Percentiles rank a stretch among this genome's conserved stretches.
These are phyloP conservation scores for Ctenosaura bakeri DNA, from an alignment of 2,797 vertebrate species.

Conservation along the genomic window DNA sequence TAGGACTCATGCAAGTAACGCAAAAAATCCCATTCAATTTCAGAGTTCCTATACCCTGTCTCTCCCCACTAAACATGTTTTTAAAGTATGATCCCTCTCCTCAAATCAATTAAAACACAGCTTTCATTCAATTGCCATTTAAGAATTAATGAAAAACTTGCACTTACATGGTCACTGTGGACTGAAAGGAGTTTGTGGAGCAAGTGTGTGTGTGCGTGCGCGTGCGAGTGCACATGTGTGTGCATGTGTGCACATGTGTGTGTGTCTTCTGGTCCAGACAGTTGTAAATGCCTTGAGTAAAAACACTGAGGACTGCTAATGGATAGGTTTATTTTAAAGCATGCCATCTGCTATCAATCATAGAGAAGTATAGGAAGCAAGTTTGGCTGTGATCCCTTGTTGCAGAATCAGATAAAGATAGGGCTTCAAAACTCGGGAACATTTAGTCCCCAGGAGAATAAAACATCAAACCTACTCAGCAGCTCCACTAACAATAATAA, in stretches of 20 bases:
- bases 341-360: constrained; percentile 97
- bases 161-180: constrained; percentile 89
- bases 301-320: constrained; percentile 92
- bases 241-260: background rate
- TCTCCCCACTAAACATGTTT: constrained; percentile 39
- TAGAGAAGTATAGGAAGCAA: constrained; percentile 88
- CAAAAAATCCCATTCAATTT: constrained; percentile 46
- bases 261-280: constrained; percentile 82
- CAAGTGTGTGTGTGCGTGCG: constrained; percentile 70
- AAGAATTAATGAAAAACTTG: constrained; percentile 92
- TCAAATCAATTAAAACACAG: constrained; percentile 73
- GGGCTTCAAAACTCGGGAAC: constrained; percentile 84
- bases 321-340: constrained; percentile 98
- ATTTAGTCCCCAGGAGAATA: constrained; percentile 92
- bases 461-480: constrained; percentile 97
- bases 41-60: constrained; percentile 26
- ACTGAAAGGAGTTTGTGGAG: constrained; percentile 75
- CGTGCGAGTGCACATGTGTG: background rate
- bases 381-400: constrained; percentile 87
- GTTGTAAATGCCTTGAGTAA: constrained; percentile 89
- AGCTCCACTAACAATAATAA: constrained; percentile 99
- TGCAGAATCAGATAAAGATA: constrained; percentile 83
- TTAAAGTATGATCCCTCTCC: constrained; percentile 65
- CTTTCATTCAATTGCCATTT: constrained; percentile 75
- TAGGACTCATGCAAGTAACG: constrained; percentile 49